Evolutionary conservation across 2,888 invertebrate species (phyloP).

Genomic region (Alviniconcha strummeri): DNA sequence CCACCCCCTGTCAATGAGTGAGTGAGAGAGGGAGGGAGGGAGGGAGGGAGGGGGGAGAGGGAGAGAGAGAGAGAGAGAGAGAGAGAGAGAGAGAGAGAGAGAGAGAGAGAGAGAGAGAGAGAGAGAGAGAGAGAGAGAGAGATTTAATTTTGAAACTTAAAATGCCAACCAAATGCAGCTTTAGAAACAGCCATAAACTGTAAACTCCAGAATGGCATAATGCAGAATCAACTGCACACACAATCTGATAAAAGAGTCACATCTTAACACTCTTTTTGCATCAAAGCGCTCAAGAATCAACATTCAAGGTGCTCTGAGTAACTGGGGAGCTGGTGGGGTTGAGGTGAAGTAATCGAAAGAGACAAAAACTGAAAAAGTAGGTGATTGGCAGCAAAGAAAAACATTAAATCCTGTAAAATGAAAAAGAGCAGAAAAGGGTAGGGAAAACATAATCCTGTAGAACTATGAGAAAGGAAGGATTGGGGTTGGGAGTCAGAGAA

Average conservation of each 20-base stretch:
- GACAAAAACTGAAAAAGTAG: neutral
- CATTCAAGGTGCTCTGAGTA: neutral
- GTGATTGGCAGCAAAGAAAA: neutral
- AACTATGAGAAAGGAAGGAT: neutral
- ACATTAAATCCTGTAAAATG: conserved; percentile 9
- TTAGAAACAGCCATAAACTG: neutral
- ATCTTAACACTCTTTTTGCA: neutral
- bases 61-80: conserved; percentile 6
- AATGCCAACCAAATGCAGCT: neutral
- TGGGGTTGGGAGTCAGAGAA: too few species aligned
- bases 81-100: conserved; percentile 22
- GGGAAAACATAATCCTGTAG: conserved; percentile 16
- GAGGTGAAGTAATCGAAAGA: conserved; percentile 1
- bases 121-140: conserved; percentile 2
- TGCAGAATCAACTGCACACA: too few species aligned
- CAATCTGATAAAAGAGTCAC: too few species aligned
- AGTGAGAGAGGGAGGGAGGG: too few species aligned
- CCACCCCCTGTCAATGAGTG: neutral
- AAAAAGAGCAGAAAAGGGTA: neutral
- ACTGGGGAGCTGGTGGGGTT: too few species aligned
- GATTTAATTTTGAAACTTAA: neutral
- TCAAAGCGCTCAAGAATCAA: neutral
- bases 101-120: conserved; percentile 23
- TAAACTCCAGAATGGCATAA: too few species aligned
- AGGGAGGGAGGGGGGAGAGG: conserved; percentile 2